Evolutionary conservation across 2,888 invertebrate genomes (phyloP).

Genomic region (Linyphia triangularis): DNA sequence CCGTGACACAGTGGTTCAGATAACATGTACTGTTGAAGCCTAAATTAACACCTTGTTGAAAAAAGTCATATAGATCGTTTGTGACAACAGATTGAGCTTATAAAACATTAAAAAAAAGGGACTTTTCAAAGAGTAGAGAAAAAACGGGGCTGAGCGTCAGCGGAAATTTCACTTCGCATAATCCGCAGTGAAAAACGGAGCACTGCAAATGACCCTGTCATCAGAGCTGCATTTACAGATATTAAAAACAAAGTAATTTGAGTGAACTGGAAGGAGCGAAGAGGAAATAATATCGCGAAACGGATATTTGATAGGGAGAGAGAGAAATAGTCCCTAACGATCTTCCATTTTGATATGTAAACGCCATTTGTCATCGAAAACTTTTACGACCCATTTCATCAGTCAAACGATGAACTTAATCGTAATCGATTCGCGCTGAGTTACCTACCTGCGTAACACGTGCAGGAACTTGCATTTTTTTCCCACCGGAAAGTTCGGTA

Average conservation of each 20-base stretch:
- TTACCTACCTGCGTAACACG: constrained; percentile 34
- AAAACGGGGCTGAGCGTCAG: background rate
- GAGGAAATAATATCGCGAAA: constrained; percentile 73
- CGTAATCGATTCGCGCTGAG: constrained; percentile 65
- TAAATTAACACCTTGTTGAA: constrained; percentile 59
- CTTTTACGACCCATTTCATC: constrained; percentile 73
- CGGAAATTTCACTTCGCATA: constrained; percentile 14
- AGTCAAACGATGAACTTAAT: constrained; percentile 72
- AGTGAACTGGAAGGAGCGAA: constrained; percentile 57
- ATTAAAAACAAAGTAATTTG: constrained; percentile 75
- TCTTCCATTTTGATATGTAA: constrained; percentile 73
- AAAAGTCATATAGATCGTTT: constrained; percentile 44
- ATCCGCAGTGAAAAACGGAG: constrained; percentile 14
- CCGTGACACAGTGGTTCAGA: constrained; percentile 23
- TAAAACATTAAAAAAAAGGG: constrained; percentile 3
- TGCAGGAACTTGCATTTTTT: constrained; percentile 34
- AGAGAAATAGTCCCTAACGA: constrained; percentile 66
- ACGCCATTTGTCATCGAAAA: constrained; percentile 72
- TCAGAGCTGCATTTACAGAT: constrained; percentile 71
- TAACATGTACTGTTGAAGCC: constrained; percentile 30
- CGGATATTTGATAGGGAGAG: constrained; percentile 73
- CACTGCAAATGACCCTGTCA: constrained; percentile 62
- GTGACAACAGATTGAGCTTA: constrained; percentile 70
- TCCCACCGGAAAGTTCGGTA: background rate
- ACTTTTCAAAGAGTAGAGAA: background rate